These are phyloP conservation scores for Zingel zingel DNA, from an alignment of 2,113 vertebrate genomes.

Conservation along the genomic window DNA sequence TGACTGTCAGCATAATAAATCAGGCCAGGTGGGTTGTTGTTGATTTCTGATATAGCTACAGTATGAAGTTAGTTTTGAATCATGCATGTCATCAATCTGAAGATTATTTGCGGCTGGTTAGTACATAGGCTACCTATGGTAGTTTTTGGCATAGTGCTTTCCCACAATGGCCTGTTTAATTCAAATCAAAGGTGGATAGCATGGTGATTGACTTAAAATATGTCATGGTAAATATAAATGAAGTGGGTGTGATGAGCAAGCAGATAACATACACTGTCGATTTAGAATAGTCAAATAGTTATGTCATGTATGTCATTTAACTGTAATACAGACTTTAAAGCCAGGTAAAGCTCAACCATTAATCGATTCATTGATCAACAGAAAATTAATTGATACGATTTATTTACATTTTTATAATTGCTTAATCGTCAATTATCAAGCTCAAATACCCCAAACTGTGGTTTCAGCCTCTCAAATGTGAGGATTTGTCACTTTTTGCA, in stretches of 20 bases:
- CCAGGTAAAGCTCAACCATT: neutral
- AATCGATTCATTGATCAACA: neutral
- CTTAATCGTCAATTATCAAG: neutral
- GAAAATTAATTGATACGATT: neutral
- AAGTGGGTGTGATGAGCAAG: neutral
- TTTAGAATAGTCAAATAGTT: neutral
- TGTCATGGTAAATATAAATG: neutral
- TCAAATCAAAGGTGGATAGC: neutral
- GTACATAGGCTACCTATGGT: too few species aligned
- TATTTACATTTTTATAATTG: neutral
- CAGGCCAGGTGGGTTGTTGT: neutral
- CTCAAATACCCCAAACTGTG: neutral
- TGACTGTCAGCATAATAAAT: neutral
- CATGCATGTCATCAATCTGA: neutral
- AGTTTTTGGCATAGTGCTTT: neutral
- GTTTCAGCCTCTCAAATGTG: neutral
- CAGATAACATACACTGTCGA: neutral
- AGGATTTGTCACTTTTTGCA: neutral
- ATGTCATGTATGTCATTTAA: neutral
- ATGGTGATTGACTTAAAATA: neutral
- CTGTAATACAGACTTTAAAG: neutral
- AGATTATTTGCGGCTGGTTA: neutral
- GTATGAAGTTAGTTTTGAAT: neutral
- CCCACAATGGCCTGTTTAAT: neutral
- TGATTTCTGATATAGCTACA: neutral